A percentile compares a stretch with the other conserved stretches of the same genome.
Conservation (phyloP, 2,113 vertebrate genomes). For the Gambusia affinis region DNA sequence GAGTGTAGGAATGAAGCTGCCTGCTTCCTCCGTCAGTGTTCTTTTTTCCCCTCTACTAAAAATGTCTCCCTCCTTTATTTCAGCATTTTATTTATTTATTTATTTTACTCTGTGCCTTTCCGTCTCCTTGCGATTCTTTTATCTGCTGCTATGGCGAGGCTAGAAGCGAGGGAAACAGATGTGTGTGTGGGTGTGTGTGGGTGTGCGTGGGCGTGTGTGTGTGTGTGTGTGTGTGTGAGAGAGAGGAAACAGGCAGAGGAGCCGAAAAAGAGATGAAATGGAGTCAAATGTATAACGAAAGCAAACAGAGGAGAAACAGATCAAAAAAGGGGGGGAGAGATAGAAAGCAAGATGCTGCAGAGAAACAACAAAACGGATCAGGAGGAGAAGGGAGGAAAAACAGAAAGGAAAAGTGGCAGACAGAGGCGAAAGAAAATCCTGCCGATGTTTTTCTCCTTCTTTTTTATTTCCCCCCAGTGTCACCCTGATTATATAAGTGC, state of each 20-base stretch:
- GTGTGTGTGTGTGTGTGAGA: too few relatives aligned
- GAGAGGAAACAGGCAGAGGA: background rate
- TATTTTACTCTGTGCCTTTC: background rate
- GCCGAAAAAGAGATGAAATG: constrained; percentile 15
- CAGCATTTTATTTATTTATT: background rate
- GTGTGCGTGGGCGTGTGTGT: too few relatives aligned
- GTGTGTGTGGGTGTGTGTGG: background rate
- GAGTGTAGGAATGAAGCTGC: constrained; percentile 11
- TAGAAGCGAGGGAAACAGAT: constrained; percentile 19
- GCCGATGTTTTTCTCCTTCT: constrained; percentile 56
- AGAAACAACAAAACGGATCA: constrained; percentile 3
- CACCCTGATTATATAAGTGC: constrained; percentile 83
- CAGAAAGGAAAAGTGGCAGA: constrained; percentile 37
- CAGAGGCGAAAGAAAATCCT: constrained; percentile 54
- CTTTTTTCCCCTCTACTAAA: background rate
- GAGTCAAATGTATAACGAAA: constrained; percentile 51
- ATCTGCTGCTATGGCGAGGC: constrained; percentile 20
- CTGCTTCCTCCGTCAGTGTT: background rate
- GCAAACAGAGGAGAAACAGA: constrained; percentile 20
- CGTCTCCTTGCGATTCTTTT: background rate
- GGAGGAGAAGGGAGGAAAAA: constrained; percentile 18
- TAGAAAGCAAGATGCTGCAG: background rate
- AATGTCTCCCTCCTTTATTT: background rate
- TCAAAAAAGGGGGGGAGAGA: background rate
- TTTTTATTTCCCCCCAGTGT: constrained; percentile 76